Evolutionary conservation across 2,113 vertebrate genomes (phyloP).

Genomic region (Coregonus clupeaformis): DNA sequence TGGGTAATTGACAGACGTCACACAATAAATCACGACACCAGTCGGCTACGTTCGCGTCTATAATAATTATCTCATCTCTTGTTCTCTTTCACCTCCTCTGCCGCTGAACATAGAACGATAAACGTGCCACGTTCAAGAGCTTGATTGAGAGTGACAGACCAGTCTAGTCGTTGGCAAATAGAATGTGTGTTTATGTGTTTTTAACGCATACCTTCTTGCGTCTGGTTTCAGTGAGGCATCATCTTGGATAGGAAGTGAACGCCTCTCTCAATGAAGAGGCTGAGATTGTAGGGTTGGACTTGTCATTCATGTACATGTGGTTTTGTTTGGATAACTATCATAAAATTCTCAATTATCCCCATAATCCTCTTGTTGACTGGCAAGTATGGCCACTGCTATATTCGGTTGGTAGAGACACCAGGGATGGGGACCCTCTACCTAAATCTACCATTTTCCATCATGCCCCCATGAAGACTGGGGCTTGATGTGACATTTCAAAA

Average conservation of each 20-base stretch:
- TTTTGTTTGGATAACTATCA: slow-evolving; percentile 45
- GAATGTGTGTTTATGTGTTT: not conserved
- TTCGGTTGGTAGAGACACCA: slow-evolving; percentile 32
- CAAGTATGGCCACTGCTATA: slow-evolving; percentile 24
- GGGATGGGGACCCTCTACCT: slow-evolving; percentile 21
- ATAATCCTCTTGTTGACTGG: slow-evolving; percentile 46
- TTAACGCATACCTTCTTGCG: not conserved
- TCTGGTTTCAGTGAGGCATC: slow-evolving; percentile 9
- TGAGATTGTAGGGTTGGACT: slow-evolving; percentile 25
- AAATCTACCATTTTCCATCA: slow-evolving; percentile 32
- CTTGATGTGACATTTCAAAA: slow-evolving; percentile 37
- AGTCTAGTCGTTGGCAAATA: not conserved
- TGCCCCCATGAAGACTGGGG: slow-evolving; percentile 17
- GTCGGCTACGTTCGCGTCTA: not conserved
- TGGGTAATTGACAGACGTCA: slow-evolving; percentile 5
- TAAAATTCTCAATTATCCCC: slow-evolving; percentile 49
- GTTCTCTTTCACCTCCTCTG: slow-evolving; percentile 1
- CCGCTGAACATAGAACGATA: slow-evolving; percentile 12
- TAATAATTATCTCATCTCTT: not conserved
- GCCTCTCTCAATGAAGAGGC: slow-evolving; percentile 2
- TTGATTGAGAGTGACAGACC: not conserved
- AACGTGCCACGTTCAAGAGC: not conserved
- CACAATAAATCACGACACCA: not conserved
- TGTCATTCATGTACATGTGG: slow-evolving; percentile 19
- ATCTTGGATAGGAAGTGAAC: slow-evolving; percentile 1